Base-by-base conservation (phyloP, 2,113 vertebrate species). In the Percopsis transmontana region DNA sequence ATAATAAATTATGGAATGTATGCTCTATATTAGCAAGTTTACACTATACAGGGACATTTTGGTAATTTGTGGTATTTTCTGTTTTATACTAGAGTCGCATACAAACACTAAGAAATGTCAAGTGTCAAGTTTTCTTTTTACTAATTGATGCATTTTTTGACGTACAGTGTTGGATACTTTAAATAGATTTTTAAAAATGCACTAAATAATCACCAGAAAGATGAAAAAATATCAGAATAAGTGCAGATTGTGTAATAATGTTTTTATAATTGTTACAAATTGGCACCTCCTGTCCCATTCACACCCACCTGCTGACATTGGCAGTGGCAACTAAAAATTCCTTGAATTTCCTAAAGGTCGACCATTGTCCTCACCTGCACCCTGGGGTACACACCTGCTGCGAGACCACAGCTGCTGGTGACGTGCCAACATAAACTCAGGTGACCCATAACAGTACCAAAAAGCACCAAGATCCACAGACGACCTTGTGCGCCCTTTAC, bases 291-390 rank as follows among this genome's bases (percentile, higher is more conserved):
- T 7, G 50, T 65, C 55, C 38, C 62, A 68, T 62, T 73, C 81
- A 69, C 74, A 75, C 72, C 80, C 69, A 76, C 38, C 55, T 38
- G 19, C 82, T 33, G 78, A 76, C 76, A 63, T 62, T 70, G 77
- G 68, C 82, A 70, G 66, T 64, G 68, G 80, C 56, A 74, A 74
- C 79, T 77, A 60, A 76, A 87, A 80, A 88, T 88, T 88, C 77
- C 68, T 76, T 0, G 51, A 74, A 85, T 87, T 77, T 83, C 61
- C 84, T 62, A 89, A 85, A 91, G 90, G 86, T 83, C 90, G 91
- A 73, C 70, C 63, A 58, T 80, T 85, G 75, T 84, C 69, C 70
- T 81, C 88, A 83, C 83, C 76, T 81, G 86, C 82, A 74, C 75
- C 61, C 80, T 63, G 53, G 83, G 86, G 77, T 72, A 55, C 74